Evolutionary conservation across 1,140 invertebrate genomes (phyloP).

Genomic region (Bombus vancouverensis): DNA sequence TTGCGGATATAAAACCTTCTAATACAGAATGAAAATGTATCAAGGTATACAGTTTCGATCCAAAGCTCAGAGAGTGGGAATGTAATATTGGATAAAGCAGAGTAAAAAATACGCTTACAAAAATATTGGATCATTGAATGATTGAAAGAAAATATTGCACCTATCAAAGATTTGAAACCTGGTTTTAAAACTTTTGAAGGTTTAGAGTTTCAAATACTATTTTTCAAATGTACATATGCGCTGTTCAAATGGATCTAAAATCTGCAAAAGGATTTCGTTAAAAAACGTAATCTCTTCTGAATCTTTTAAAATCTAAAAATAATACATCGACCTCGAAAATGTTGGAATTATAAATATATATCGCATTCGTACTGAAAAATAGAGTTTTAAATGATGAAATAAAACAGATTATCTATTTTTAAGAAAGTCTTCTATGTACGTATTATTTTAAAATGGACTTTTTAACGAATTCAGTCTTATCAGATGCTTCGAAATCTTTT

Average conservation of each 20-base stretch:
- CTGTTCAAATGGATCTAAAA: not conserved
- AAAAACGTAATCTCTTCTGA: not conserved
- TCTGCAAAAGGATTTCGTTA: not conserved
- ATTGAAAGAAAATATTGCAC: not conserved
- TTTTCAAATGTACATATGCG: not conserved
- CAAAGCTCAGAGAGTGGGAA: not conserved
- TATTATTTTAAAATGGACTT: not conserved
- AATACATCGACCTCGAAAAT: not conserved
- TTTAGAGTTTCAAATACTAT: not conserved
- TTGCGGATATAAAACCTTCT: not conserved
- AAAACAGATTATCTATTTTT: not conserved
- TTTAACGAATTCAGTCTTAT: not conserved
- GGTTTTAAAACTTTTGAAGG: too few species aligned
- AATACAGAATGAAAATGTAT: not conserved
- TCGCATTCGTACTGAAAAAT: not conserved
- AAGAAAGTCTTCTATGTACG: not conserved
- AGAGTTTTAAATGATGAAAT: not conserved
- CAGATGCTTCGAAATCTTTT: not conserved
- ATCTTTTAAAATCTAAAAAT: not conserved
- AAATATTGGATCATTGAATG: not conserved
- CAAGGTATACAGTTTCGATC: not conserved
- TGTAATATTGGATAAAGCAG: not conserved
- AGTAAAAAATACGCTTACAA: not conserved
- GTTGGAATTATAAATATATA: not conserved
- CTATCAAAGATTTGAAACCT: not conserved